Percentiles rank a stretch among this genome's conserved stretches.
phyloP scores from a whole-genome alignment of 1,140 invertebrate genomes.

The Leptestheria dahalacensis region DNA sequence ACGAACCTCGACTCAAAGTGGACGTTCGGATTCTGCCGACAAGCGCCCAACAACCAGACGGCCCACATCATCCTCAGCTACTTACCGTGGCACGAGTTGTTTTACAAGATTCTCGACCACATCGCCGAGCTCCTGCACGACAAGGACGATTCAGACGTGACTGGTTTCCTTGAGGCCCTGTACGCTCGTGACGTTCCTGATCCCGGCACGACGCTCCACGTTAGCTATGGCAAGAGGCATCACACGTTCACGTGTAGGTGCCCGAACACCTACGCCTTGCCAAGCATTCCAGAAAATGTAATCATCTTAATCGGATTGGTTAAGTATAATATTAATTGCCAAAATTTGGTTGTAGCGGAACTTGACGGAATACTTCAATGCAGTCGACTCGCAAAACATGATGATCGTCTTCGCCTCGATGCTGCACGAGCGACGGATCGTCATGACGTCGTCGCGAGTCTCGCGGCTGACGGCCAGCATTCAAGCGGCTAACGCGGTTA shows the following conservation, averaged over 20 bases:
- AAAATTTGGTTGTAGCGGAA: slow-evolving; percentile 56
- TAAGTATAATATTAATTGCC: slow-evolving; percentile 18
- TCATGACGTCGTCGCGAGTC: slow-evolving; percentile 72
- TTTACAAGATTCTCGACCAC: slow-evolving; percentile 58
- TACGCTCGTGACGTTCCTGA: slow-evolving; percentile 44
- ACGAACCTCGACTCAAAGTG: slow-evolving; percentile 87
- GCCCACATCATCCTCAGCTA: slow-evolving; percentile 65
- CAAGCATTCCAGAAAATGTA: slow-evolving; percentile 89
- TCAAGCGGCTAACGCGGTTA: slow-evolving; percentile 77
- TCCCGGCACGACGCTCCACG: slow-evolving; percentile 33
- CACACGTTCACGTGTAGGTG: slow-evolving; percentile 50
- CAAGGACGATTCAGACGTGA: slow-evolving; percentile 28
- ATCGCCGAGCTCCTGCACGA: slow-evolving; percentile 38
- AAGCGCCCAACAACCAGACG: slow-evolving; percentile 63
- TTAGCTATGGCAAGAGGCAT: slow-evolving; percentile 35
- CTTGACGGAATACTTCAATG: slow-evolving; percentile 89
- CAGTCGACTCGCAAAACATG: slow-evolving; percentile 81
- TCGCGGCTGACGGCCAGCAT: slow-evolving; percentile 80
- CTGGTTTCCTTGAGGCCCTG: slow-evolving; percentile 45
- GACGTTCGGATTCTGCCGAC: slow-evolving; percentile 88
- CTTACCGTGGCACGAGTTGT: slow-evolving; percentile 88
- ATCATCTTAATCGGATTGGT: slow-evolving; percentile 31
- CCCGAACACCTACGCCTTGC: slow-evolving; percentile 61
- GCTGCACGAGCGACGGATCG: slow-evolving; percentile 78
- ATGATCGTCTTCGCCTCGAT: slow-evolving; percentile 85